Evolutionary conservation across 2,797 vertebrate genomes (phyloP), one percentile per base, ranked within the genome.

Genomic region (Momotus momota): DNA sequence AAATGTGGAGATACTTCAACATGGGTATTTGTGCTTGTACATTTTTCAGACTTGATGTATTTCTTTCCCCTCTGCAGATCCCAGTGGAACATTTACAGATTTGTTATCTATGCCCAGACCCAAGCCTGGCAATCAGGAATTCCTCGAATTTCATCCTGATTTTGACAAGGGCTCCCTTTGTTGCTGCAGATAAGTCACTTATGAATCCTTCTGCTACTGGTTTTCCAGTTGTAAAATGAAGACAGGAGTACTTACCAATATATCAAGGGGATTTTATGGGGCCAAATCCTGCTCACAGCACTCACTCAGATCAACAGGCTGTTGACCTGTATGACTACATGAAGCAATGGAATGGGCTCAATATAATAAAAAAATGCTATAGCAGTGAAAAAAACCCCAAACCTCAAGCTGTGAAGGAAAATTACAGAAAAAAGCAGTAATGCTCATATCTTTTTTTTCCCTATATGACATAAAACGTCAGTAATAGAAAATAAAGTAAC

Each of bases 301-400:
- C 46, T 86, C 55, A 70, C 58, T 55, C 77, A 96, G 82, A 91
- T 92, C 85, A 95, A 94, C 73, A 92, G 12, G 52, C 14, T 78
- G 61, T 81, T 95, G 82, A 94, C 41, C 66, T 90, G 27, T 35
- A 8, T 90, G 71, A 66, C 51, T 93, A 75, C 64, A 73, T 6
- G 67, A 75, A 75, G 72, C 66, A 66, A 66, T 13, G 51, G 77
- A 88, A 90, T 45, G 75, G 70, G 48, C 54, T 29, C 23, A 67
- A 69, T 75, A 52, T 90, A 79, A 43, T 91, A 75, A 75, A 35
- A 38, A 70, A 75, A 58, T 16, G 18, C 9, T 69, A 40, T 25
- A 54, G n/a, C 7, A 40, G 27, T n/a, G 35, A 33, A 29, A 38
- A 35, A 27, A 8, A 55, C 31, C 7, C 4, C 52, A 57, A 46